These are phyloP conservation scores for Enoplosus armatus DNA, from an alignment of 2,797 vertebrate species.

Conservation along the genomic window DNA sequence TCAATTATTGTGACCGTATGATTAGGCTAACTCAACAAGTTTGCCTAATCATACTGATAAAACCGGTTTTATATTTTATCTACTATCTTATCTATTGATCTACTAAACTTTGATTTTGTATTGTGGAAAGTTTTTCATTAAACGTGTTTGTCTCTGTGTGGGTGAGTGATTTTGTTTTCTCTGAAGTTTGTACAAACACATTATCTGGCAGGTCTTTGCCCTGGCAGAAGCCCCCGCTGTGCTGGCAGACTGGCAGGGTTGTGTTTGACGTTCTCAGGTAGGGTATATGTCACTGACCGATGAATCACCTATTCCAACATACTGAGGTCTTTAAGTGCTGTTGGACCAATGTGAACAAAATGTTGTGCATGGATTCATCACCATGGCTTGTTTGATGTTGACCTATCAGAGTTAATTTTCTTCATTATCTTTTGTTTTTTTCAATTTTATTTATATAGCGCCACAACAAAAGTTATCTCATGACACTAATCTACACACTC, in stretches of 20 bases:
- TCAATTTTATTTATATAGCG: no score
- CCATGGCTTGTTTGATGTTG: neutral
- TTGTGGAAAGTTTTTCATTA: neutral
- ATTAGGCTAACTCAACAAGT: no score
- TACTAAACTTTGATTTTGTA: neutral
- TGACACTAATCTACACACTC: no score
- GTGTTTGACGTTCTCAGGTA: conserved; percentile 8
- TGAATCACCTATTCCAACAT: neutral
- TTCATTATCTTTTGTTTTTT: neutral
- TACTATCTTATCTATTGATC: no score
- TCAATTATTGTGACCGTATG: no score
- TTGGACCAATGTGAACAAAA: neutral
- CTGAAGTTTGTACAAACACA: neutral
- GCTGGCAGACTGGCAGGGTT: neutral
- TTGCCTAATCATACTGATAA: no score
- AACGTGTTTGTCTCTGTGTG: neutral
- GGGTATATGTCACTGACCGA: conserved; percentile 11
- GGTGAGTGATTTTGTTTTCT: neutral
- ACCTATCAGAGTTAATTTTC: neutral
- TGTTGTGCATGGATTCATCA: neutral
- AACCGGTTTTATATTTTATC: no score
- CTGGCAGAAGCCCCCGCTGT: neutral
- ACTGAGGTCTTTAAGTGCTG: neutral
- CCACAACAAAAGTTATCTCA: no score
- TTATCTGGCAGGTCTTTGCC: neutral